Conservation (phyloP, 2,113 vertebrate genomes). For the Saimiri boliviensis region DNA sequence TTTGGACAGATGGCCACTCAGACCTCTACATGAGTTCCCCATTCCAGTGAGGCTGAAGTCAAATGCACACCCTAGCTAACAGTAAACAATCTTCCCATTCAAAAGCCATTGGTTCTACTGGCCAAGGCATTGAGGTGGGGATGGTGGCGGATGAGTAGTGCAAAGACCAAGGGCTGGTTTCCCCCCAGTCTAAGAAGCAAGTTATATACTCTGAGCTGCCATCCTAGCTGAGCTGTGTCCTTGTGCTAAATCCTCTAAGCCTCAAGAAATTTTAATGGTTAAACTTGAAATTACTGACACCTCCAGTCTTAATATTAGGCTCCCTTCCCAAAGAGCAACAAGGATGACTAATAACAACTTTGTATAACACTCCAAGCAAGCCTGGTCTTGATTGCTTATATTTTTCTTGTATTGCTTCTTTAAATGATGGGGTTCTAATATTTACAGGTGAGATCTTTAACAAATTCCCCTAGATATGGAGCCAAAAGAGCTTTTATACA, state of each 20-base stretch:
- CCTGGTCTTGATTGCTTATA: neutral
- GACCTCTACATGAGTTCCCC: conserved; percentile 61
- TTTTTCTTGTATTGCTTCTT: conserved; percentile 13
- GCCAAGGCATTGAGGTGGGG: conserved; percentile 55
- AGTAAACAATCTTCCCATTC: conserved; percentile 70
- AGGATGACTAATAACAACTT: conserved; percentile 48
- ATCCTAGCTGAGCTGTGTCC: neutral
- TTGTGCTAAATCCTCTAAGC: conserved; percentile 36
- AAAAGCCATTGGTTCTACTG: conserved; percentile 64
- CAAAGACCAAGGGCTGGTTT: conserved; percentile 65
- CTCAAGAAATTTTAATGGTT: conserved; percentile 51
- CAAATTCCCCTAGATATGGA: neutral
- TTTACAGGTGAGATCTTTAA: conserved; percentile 35
- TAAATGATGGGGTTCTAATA: conserved; percentile 48
- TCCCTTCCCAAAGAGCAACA: conserved; percentile 50
- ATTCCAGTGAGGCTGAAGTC: conserved; percentile 69
- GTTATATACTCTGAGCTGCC: conserved; percentile 42
- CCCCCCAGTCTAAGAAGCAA: conserved; percentile 53
- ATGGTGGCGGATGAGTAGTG: neutral
- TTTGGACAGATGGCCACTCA: conserved; percentile 69
- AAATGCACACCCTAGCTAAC: conserved; percentile 74
- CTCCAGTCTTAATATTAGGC: neutral
- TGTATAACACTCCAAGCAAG: conserved; percentile 5
- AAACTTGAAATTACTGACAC: conserved; percentile 65
- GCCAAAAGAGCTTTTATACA: neutral